A percentile compares a stretch with the other conserved stretches of the same genome.
phyloP scores from a whole-genome alignment of 2,888 invertebrate species.

The Atrina japonica region DNA sequence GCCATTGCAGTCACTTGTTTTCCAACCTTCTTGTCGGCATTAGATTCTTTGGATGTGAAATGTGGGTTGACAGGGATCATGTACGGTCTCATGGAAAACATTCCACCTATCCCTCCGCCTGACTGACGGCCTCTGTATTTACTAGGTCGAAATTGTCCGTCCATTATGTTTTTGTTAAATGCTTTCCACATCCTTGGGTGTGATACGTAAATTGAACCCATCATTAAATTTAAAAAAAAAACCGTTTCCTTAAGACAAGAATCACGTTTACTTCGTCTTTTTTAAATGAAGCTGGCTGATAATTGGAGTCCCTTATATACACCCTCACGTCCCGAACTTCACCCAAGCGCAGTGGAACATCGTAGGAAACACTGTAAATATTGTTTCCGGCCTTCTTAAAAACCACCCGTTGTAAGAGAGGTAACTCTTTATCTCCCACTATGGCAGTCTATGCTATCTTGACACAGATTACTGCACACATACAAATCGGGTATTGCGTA shows the following conservation, averaged over 20 bases:
- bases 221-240: slow-evolving; percentile 15
- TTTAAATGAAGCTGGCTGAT: slow-evolving; percentile 32
- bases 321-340: slow-evolving; percentile 28
- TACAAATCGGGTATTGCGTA: neutral
- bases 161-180: slow-evolving; percentile 24
- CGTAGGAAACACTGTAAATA: slow-evolving; percentile 24
- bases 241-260: slow-evolving; percentile 25
- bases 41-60: neutral
- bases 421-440: slow-evolving; percentile 28
- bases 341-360: slow-evolving; percentile 27
- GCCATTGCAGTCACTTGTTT: slow-evolving; percentile 24
- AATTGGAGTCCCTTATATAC: slow-evolving; percentile 31
- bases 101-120: slow-evolving; percentile 30
- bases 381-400: slow-evolving; percentile 21
- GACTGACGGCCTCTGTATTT: slow-evolving; percentile 32
- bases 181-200: slow-evolving; percentile 25
- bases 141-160: slow-evolving; percentile 19
- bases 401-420: slow-evolving; percentile 33
- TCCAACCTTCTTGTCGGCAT: slow-evolving; percentile 9
- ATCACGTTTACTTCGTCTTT: slow-evolving; percentile 16
- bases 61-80: slow-evolving; percentile 36
- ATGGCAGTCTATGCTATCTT: slow-evolving; percentile 29
- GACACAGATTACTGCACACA: slow-evolving; percentile 20
- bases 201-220: slow-evolving; percentile 32
- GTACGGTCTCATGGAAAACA: slow-evolving; percentile 34